Evolutionary conservation across 2,113 vertebrate species (phyloP).

Genomic region (Silurus glanis): DNA sequence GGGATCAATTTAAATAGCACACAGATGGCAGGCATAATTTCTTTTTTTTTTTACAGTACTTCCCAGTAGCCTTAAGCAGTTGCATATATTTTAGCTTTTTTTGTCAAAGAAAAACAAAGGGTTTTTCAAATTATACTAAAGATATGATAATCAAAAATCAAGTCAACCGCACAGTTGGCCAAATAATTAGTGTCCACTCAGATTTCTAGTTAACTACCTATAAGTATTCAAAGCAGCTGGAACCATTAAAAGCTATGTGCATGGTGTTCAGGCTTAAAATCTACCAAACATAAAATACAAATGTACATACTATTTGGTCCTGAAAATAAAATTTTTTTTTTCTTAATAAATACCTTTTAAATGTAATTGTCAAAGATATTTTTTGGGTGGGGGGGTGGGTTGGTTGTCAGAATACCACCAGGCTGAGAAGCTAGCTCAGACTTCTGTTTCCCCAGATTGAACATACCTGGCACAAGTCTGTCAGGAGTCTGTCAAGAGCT

Average conservation of each 20-base stretch:
- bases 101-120: slow-evolving; percentile 22
- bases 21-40: slow-evolving; percentile 72
- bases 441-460: background rate
- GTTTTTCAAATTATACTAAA: slow-evolving; percentile 14
- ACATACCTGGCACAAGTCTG: background rate
- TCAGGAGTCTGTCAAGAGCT: background rate
- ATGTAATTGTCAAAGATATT: background rate
- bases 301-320: background rate
- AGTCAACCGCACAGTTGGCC: slow-evolving; percentile 22
- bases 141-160: slow-evolving; percentile 4
- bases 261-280: background rate
- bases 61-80: slow-evolving; percentile 62
- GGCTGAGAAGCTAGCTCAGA: background rate
- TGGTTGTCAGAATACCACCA: background rate
- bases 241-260: background rate
- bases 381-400: background rate
- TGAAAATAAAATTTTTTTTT: background rate
- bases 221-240: background rate
- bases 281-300: background rate
- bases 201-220: slow-evolving; percentile 12
- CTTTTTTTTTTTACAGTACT: slow-evolving; percentile 41
- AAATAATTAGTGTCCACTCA: background rate
- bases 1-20: slow-evolving; percentile 73
- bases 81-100: slow-evolving; percentile 57
- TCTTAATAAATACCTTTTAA: background rate